Percentiles rank a stretch among this genome's conserved stretches.
These are phyloP conservation scores for Hemaris fuciformis DNA, from an alignment of 2,888 invertebrate genomes.

Conservation along the genomic window DNA sequence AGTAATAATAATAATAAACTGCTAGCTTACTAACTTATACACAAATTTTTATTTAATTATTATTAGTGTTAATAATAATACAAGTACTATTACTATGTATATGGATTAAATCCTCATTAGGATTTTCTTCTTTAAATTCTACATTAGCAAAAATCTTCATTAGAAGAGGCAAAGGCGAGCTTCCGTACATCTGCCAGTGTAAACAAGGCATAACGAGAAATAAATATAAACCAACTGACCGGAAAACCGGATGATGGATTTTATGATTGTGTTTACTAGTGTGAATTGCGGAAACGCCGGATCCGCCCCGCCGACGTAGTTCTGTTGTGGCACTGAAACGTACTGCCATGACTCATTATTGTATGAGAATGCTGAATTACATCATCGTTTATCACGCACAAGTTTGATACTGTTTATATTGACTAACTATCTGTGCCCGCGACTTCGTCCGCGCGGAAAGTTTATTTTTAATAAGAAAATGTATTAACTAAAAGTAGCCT, in stretches of 20 bases:
- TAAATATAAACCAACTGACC: conserved; percentile 44
- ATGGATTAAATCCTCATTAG: too few species aligned
- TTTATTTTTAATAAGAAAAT: too few species aligned
- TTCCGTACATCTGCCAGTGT: background rate
- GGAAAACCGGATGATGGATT: conserved; percentile 43
- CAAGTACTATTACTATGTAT: too few species aligned
- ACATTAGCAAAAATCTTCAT: background rate
- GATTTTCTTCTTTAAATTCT: background rate
- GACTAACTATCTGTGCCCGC: too few species aligned
- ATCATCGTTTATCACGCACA: background rate
- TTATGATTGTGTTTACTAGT: conserved; percentile 48
- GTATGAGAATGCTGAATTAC: background rate
- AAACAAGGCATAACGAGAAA: background rate
- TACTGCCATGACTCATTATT: background rate
- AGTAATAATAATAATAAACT: too few species aligned
- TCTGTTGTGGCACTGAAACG: background rate
- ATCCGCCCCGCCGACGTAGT: background rate
- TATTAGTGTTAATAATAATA: too few species aligned
- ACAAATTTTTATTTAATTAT: too few species aligned
- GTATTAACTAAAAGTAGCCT: too few species aligned
- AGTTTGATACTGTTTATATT: background rate
- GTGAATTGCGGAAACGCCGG: conserved; percentile 16
- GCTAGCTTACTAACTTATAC: too few species aligned
- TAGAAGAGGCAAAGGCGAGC: background rate
- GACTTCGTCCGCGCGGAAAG: too few species aligned